Base-by-base conservation (phyloP, 2,888 invertebrate genomes). In the Zaprionus lineosus region DNA sequence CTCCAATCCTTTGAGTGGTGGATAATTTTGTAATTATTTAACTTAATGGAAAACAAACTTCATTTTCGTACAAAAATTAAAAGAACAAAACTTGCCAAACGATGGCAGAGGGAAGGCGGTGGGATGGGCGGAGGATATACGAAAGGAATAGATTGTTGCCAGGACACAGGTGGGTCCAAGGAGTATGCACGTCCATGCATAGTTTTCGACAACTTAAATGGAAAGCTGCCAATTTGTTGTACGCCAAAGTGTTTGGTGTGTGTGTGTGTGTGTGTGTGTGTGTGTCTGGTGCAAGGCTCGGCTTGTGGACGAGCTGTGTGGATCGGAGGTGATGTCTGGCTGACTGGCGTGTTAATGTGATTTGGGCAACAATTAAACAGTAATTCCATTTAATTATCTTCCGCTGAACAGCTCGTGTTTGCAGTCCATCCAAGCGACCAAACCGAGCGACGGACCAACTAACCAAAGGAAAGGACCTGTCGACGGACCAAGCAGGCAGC, bases 31-130 rank as follows among this genome's bases (percentile, higher is more conserved):
- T 76, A 79, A 85, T 82, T 82, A 82, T 86, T 82, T 82, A 82
- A 85, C 86, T 84, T 85, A 82, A 82, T 82, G 82, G 86, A 85
- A 82, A 84, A 74, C 77, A 82, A 85, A 82, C 86, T 85, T 74
- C 74, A 81, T 82, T 82, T 77, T 76, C 65, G 76, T 66, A 64
- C 71, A 62, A 66, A 70, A 70, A 74, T 74, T 58, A 61, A 75
- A 62, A 59, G 70, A 64, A 74, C 39, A 37, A 68, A 56, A 24
- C 47, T 24, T 59, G 41, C 44, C 71, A 53, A 2, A 28, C 3
- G 21, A 24, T 4, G 3, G 11, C 9, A 19, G 14, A 33, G n/a
- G 16, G 37, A 28, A n/a, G 9, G 15, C 12, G 14, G 11, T 12
- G 3, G 3, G 16, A 16, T 24, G 14, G 28, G 19, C n/a, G n/a